Conservation (phyloP, 2,113 vertebrate species). For the Cochlearius cochlearius region DNA sequence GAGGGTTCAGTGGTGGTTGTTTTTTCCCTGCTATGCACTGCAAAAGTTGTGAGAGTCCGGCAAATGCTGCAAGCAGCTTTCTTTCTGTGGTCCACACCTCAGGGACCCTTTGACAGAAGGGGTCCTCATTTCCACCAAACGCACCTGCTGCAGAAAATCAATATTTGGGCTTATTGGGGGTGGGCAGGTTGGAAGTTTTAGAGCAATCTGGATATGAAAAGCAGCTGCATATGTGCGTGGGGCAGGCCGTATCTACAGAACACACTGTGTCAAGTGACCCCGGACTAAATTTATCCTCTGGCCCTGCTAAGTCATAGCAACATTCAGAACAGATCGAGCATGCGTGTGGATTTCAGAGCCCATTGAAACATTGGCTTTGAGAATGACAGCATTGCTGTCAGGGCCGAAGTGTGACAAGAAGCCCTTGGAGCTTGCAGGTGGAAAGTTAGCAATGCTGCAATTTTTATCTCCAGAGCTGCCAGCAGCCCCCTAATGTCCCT, state of each 20-base stretch:
- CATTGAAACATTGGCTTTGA: neutral
- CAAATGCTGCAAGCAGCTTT: neutral
- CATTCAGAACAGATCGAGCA: neutral
- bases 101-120: neutral
- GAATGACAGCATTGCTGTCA: neutral
- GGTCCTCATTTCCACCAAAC: neutral
- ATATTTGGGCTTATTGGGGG: neutral
- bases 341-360: neutral
- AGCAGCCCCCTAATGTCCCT: neutral
- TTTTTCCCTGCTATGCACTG: neutral
- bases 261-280: neutral
- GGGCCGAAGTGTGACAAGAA: neutral
- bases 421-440: neutral
- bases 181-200: neutral
- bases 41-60: neutral
- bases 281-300: neutral
- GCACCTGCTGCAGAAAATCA: neutral
- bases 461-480: neutral
- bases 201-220: neutral
- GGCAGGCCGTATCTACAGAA: neutral
- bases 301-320: neutral
- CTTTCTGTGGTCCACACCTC: neutral
- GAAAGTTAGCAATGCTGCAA: neutral
- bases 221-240: neutral
- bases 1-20: neutral